A percentile compares a stretch with the other conserved stretches of the same genome.
These are phyloP conservation scores for Coregonus sp. DNA, from an alignment of 2,797 vertebrate species.

Conservation along the genomic window DNA sequence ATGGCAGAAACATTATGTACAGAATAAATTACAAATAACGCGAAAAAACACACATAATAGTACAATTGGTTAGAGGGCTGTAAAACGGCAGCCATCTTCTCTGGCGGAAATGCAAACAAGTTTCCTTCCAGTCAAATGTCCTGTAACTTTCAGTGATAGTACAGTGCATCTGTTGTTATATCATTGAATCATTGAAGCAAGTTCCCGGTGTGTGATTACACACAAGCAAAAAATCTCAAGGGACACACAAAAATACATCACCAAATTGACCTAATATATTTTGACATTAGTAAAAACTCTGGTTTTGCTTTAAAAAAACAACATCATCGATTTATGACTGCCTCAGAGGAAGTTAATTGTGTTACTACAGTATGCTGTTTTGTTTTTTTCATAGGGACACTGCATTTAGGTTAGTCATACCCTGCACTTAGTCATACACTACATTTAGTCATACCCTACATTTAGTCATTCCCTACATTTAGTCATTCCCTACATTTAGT, in stretches of 20 bases:
- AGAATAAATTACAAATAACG: too few species aligned
- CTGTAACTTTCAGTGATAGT: neutral
- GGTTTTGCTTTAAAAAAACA: too few species aligned
- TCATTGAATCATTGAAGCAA: conserved; percentile 5
- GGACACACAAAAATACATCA: neutral
- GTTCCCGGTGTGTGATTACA: neutral
- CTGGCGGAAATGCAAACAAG: conserved; percentile 20
- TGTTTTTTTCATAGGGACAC: neutral
- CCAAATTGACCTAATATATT: neutral
- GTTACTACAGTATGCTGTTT: neutral
- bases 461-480: neutral
- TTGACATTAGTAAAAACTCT: too few species aligned
- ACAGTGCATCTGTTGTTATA: neutral
- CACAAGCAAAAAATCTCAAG: neutral
- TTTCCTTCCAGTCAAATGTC: neutral
- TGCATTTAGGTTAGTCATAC: neutral
- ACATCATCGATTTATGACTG: too few species aligned
- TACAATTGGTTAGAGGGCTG: too few species aligned
- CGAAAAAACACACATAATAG: too few species aligned
- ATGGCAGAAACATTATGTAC: too few species aligned
- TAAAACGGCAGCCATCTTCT: too few species aligned
- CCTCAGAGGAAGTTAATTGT: neutral
- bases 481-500: too few species aligned
- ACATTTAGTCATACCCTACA: neutral
- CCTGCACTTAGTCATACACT: neutral